Conservation (phyloP, 2,888 invertebrate species). For the Drosophila birchii region DNA sequence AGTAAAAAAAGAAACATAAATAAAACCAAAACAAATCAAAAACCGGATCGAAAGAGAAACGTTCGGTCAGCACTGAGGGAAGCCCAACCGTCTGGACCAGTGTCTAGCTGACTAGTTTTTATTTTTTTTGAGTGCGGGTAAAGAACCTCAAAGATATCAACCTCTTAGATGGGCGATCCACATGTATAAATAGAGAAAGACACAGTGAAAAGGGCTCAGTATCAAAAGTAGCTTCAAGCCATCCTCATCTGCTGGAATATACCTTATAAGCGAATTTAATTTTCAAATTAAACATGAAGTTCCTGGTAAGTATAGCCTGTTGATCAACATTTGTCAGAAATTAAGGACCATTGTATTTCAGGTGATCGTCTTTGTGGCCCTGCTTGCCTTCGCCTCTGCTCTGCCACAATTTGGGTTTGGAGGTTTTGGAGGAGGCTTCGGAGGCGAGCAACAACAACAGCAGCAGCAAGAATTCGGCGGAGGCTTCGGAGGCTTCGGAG, state of each 20-base stretch:
- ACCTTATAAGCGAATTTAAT: background rate
- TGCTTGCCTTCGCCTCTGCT: slow-evolving; percentile 25
- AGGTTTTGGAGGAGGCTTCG: slow-evolving; percentile 30
- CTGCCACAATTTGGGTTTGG: slow-evolving; percentile 36
- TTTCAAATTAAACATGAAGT: slow-evolving; percentile 42
- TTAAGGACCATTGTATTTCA: background rate
- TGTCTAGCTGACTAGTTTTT: slow-evolving; percentile 28
- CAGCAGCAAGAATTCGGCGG: slow-evolving; percentile 23
- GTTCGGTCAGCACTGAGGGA: slow-evolving; percentile 20
- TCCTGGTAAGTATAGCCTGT: slow-evolving; percentile 35
- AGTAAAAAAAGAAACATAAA: background rate
- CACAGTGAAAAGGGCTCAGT: slow-evolving; percentile 26
- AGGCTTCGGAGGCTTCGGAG: slow-evolving; percentile 8
- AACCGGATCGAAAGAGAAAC: slow-evolving; percentile 42
- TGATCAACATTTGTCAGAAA: too few relatives aligned
- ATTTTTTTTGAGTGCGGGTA: slow-evolving; percentile 13
- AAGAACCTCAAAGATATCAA: slow-evolving; percentile 35
- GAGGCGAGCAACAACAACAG: slow-evolving; percentile 20
- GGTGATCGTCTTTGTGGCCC: slow-evolving; percentile 46
- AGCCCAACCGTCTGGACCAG: slow-evolving; percentile 36
- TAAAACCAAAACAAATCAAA: slow-evolving; percentile 33
- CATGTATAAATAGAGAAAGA: slow-evolving; percentile 48
- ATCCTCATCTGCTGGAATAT: slow-evolving; percentile 16
- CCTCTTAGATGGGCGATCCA: background rate
- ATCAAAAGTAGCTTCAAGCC: background rate